phyloP scores from a whole-genome alignment of 1,140 invertebrate species.

The Hypsibius dujardini region DNA sequence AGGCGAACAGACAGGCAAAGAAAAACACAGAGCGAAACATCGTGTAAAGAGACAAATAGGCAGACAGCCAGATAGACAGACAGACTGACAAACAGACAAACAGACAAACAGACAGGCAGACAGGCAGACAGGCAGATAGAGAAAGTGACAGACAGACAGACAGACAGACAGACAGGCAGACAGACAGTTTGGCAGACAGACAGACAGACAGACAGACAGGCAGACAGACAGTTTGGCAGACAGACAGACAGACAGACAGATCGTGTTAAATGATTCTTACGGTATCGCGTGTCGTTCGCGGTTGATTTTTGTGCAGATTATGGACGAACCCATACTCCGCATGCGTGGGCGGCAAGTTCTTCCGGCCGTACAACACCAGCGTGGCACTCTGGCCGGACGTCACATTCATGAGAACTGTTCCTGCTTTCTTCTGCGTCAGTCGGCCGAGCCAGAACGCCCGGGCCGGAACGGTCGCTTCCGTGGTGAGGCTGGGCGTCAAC shows the following conservation, averaged over 20 bases:
- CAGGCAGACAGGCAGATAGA: too few relatives aligned
- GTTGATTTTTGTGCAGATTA: neutral
- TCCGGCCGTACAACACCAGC: neutral
- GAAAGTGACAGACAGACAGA: too few relatives aligned
- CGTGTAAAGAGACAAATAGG: too few relatives aligned
- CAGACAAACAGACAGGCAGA: too few relatives aligned
- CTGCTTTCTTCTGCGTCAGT: neutral
- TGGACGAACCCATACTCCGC: slow-evolving; percentile 1
- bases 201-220: neutral
- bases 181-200: neutral
- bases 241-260: too few relatives aligned
- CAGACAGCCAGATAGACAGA: too few relatives aligned
- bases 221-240: too few relatives aligned
- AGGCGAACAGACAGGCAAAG: too few relatives aligned
- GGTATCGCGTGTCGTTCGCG: slow-evolving; percentile 8
- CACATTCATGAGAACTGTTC: neutral
- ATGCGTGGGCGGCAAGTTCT: neutral
- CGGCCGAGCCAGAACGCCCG: slow-evolving; percentile 7
- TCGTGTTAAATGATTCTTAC: too few relatives aligned
- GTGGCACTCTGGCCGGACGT: neutral
- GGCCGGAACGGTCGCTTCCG: neutral
- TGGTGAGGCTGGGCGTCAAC: neutral
- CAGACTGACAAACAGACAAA: too few relatives aligned
- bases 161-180: neutral
- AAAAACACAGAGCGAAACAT: too few relatives aligned